Conservation (phyloP, 2,888 invertebrate genomes). For the Macropis europaea region DNA sequence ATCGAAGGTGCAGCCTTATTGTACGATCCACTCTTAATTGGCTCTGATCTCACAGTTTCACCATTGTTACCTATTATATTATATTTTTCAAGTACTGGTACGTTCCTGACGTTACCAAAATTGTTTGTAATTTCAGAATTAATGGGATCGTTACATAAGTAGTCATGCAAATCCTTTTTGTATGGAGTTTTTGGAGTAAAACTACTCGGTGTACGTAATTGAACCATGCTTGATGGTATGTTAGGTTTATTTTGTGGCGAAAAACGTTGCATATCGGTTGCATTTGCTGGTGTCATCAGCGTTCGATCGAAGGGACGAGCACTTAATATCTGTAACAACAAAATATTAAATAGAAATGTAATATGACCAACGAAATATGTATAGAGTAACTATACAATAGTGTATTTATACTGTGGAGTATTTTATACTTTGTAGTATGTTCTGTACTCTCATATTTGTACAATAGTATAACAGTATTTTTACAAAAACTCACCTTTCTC, state of each 20-base stretch:
- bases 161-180: slow-evolving; percentile 12
- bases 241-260: slow-evolving; percentile 66
- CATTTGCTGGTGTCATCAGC: slow-evolving; percentile 72
- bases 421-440: too few species aligned
- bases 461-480: slow-evolving; percentile 45
- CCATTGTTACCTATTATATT: background rate
- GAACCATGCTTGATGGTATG: slow-evolving; percentile 46
- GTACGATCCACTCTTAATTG: slow-evolving; percentile 6
- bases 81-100: slow-evolving; percentile 14
- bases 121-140: background rate
- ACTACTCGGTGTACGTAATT: slow-evolving; percentile 76
- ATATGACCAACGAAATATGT: background rate
- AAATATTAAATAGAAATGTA: background rate
- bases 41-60: slow-evolving; percentile 29
- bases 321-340: slow-evolving; percentile 64
- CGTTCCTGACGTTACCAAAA: background rate
- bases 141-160: background rate
- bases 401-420: too few species aligned
- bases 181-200: slow-evolving; percentile 69
- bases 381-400: too few species aligned
- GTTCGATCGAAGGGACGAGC: slow-evolving; percentile 70
- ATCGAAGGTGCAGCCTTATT: background rate
- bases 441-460: too few species aligned
- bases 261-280: slow-evolving; percentile 70
- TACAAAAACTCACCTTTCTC: slow-evolving; percentile 82